phyloP scores from a whole-genome alignment of 2,888 invertebrate species.

The Cantharis nigra region DNA sequence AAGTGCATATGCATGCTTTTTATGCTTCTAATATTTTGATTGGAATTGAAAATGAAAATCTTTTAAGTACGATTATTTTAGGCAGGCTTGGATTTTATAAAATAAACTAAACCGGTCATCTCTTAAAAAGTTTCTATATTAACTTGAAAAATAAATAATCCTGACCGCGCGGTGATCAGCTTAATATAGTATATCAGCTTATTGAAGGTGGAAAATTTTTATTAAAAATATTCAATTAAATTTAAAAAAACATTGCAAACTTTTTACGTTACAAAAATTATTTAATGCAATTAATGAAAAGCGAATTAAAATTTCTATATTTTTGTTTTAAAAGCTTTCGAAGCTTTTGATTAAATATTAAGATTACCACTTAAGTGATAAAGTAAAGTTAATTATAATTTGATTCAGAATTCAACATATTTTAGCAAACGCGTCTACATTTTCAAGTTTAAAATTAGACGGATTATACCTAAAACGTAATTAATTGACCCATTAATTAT shows the following conservation, averaged over 20 bases:
- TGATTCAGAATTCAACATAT: not conserved
- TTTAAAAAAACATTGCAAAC: not conserved
- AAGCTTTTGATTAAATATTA: not conserved
- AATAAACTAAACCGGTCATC: not conserved
- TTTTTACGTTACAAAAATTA: not conserved
- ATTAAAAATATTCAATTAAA: not conserved
- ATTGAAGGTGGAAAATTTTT: not conserved
- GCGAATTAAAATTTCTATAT: not conserved
- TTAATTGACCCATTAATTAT: not conserved
- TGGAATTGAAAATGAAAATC: not conserved
- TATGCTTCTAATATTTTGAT: not conserved
- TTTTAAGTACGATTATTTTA: not conserved
- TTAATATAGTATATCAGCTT: not conserved
- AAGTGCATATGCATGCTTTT: too few relatives aligned
- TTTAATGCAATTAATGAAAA: not conserved
- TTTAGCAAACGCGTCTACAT: not conserved
- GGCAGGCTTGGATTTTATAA: not conserved
- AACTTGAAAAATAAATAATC: not conserved
- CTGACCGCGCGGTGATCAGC: not conserved
- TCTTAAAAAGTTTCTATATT: not conserved
- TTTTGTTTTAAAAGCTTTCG: not conserved
- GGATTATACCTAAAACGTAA: not conserved
- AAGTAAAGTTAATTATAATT: not conserved
- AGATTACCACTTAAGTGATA: not conserved
- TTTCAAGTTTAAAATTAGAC: not conserved